A percentile compares a stretch with the other conserved stretches of the same genome.
phyloP scores from a whole-genome alignment of 1,140 invertebrate genomes.

The Vollenhovia emeryi region DNA sequence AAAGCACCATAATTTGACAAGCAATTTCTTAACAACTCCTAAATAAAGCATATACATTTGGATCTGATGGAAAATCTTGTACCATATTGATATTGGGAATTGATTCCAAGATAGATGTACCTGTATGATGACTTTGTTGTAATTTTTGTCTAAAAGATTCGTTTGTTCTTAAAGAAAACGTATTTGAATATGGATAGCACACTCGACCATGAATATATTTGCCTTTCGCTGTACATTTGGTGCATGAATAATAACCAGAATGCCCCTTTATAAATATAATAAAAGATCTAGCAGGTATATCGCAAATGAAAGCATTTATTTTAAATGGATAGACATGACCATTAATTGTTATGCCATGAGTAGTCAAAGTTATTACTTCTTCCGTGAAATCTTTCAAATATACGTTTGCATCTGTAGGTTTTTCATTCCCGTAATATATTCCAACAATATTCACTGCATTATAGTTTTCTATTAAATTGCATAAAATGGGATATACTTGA shows the following conservation, averaged over 20 bases:
- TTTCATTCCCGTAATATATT: background rate
- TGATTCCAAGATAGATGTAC: background rate
- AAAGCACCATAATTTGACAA: background rate
- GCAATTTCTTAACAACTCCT: background rate
- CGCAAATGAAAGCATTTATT: slow-evolving; percentile 18
- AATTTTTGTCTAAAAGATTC: background rate
- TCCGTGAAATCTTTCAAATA: background rate
- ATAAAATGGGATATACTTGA: slow-evolving; percentile 2
- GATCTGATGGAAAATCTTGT: slow-evolving; percentile 1
- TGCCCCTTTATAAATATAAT: background rate
- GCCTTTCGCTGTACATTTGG: background rate
- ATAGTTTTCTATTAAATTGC: background rate
- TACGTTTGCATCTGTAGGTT: background rate
- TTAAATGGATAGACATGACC: background rate
- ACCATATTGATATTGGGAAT: background rate
- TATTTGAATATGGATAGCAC: background rate
- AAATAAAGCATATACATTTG: slow-evolving; percentile 2
- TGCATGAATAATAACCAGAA: background rate
- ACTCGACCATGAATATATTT: background rate
- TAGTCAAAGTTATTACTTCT: background rate
- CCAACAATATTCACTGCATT: background rate
- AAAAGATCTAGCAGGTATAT: background rate
- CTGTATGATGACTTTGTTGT: background rate
- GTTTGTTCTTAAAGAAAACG: background rate
- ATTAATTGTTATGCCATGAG: background rate